A percentile compares a stretch with the other conserved stretches of the same genome.
Evolutionary conservation across 2,797 vertebrate species (phyloP).

Genomic region (Rhadinocentrus ornatus): DNA sequence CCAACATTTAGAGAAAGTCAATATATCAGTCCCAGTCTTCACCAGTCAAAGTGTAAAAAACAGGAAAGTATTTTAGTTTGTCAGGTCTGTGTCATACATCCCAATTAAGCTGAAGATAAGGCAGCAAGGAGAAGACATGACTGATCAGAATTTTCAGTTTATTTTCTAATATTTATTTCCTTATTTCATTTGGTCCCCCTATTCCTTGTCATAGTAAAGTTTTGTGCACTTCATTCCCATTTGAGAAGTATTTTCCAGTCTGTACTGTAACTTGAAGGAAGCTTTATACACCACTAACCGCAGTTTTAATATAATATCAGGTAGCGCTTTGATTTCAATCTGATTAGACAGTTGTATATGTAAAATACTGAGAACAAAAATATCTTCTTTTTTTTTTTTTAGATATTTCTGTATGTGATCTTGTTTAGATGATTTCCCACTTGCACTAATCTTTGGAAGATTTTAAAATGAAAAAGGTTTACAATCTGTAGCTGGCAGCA

Average conservation of each 20-base stretch:
- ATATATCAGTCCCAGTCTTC: constrained; percentile 43
- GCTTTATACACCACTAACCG: not conserved
- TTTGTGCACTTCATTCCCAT: not conserved
- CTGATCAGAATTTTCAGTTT: not conserved
- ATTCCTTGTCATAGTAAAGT: not conserved
- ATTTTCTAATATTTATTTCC: not conserved
- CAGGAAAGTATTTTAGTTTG: constrained; percentile 34
- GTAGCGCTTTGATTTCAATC: not conserved
- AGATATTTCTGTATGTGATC: not conserved
- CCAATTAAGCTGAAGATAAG: constrained; percentile 17
- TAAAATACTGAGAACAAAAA: not conserved
- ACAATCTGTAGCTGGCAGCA: constrained; percentile 4
- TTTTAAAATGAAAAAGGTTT: not conserved
- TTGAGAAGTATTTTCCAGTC: not conserved
- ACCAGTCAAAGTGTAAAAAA: constrained; percentile 1
- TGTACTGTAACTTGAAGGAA: not conserved
- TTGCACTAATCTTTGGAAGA: no score
- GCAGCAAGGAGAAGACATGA: not conserved
- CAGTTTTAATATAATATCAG: not conserved
- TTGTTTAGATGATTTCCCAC: no score
- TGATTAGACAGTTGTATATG: not conserved
- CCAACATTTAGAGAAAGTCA: constrained; percentile 54
- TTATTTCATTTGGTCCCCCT: constrained; percentile 9
- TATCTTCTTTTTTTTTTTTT: not conserved
- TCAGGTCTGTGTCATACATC: constrained; percentile 8